Conservation (phyloP, 2,888 invertebrate species). For the Drosophila differens region DNA sequence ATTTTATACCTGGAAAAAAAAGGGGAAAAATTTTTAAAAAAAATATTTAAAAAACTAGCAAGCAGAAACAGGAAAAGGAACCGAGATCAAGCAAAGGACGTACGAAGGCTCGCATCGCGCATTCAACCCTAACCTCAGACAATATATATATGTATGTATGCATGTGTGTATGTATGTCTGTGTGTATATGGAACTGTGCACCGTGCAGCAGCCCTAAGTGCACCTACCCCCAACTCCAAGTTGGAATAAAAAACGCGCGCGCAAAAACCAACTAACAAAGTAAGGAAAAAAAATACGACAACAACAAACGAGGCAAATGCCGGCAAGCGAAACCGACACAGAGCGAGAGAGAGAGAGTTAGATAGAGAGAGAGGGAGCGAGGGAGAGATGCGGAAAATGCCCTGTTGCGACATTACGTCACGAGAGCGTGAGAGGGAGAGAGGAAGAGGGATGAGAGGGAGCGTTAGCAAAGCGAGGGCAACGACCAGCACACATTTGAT, state of each 20-base stretch:
- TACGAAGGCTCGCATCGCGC: constrained; percentile 45
- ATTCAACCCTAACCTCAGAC: constrained; percentile 83
- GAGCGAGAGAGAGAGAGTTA: neutral
- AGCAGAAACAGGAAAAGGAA: constrained; percentile 5
- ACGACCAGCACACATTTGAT: constrained; percentile 82
- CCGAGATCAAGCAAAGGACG: constrained; percentile 9
- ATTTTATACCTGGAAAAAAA: neutral
- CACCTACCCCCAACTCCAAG: constrained; percentile 32
- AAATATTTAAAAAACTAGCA: neutral
- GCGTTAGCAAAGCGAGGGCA: constrained; percentile 59
- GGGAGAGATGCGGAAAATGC: constrained; percentile 49
- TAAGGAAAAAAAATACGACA: constrained; percentile 8
- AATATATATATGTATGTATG: constrained; percentile 46
- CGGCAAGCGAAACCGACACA: constrained; percentile 11
- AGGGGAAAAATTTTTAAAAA: neutral
- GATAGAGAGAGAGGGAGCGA: neutral
- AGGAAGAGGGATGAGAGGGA: neutral
- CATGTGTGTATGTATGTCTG: neutral
- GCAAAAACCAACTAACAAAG: constrained; percentile 35
- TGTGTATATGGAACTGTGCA: constrained; percentile 14
- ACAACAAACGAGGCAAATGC: constrained; percentile 28
- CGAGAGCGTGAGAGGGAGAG: constrained; percentile 14
- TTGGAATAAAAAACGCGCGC: constrained; percentile 45
- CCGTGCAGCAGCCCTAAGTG: constrained; percentile 58
- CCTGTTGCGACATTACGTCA: constrained; percentile 74